Base-by-base conservation (phyloP, 2,888 invertebrate genomes). In the Mesochorus sp. region DNA sequence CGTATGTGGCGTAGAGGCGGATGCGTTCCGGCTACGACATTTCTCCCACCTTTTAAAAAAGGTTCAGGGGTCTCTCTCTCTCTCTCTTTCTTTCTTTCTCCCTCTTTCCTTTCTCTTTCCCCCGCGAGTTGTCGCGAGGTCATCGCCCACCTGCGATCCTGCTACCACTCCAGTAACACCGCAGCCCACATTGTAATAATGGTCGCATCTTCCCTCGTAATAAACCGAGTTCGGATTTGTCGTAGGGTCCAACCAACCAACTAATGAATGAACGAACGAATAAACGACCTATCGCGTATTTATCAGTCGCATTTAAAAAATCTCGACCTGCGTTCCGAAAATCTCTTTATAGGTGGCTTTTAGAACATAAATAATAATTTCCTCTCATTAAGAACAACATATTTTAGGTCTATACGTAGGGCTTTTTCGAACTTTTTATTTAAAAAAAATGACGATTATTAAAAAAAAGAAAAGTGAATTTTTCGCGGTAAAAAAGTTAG, bases 81-180 rank as follows among this genome's bases (percentile, higher is more conserved):
- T 34, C 28, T 17, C 12, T 34, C 57, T 44, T 21, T 34, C 51
- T 37, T 34, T 28, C 28, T 70, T 34, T 44, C 17, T 19, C 19
- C 6, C 4, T 57, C 44, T 28, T 34, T 59, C 34, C 19, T 31
- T 59, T 31, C 31, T 3, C 8, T 2, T 6, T n/a, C 73, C 28
- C 37, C 21, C 24, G 61, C 2, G 12, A n/a, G 8, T 19, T 14
- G n/a, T 47, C 53, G 2, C 55, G 66, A 59, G 83, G 81, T 85
- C 83, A 83, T 84, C 82, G 83, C 78, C 83, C 84, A 85, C 84
- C 83, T 84, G 85, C 84, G n/a, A n/a, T n/a, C n/a, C n/a, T 83
- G 84, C 83, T 81, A 66, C 77, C 49, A 61, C 74, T 74, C 67
- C 51, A 59, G 59, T 74, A 74, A 74, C 74, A 66, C 59, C 42